Conservation (phyloP, 1,140 invertebrate species). For the Aphaenogaster ashmeadi region DNA sequence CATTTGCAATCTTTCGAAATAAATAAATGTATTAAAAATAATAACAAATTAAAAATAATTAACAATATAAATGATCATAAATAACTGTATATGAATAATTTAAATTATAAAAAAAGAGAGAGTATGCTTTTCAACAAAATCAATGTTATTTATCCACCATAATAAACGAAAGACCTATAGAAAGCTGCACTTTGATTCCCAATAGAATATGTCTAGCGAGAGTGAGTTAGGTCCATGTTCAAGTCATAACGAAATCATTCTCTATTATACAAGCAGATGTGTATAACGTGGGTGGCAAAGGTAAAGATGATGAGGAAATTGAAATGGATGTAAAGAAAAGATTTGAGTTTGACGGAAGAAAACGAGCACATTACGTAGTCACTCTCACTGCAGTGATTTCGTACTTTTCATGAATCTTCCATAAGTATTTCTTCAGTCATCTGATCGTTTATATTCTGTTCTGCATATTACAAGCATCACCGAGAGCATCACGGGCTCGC, state of each 20-base stretch:
- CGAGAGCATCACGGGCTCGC: not conserved
- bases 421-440: constrained; percentile 5
- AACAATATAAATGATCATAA: not conserved
- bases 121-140: not conserved
- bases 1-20: not conserved
- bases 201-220: not conserved
- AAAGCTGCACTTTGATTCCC: not conserved
- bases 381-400: constrained; percentile 37
- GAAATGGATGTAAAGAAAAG: constrained; percentile 31
- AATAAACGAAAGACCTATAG: not conserved
- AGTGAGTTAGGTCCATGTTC: not conserved
- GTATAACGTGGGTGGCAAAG: constrained; percentile 1
- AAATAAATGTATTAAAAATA: constrained; percentile 18
- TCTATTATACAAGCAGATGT: not conserved
- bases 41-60: constrained; percentile 26
- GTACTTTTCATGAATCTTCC: constrained; percentile 13
- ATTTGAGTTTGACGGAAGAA: constrained; percentile 24
- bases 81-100: not conserved
- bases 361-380: constrained; percentile 41
- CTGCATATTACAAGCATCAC: not conserved
- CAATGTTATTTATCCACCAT: not conserved
- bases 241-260: constrained; percentile 10
- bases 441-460: constrained; percentile 12
- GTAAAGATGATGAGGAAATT: constrained; percentile 19
- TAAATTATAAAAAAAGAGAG: not conserved